Conservation (phyloP, 2,797 vertebrate genomes). For the Liparis tanakae region DNA sequence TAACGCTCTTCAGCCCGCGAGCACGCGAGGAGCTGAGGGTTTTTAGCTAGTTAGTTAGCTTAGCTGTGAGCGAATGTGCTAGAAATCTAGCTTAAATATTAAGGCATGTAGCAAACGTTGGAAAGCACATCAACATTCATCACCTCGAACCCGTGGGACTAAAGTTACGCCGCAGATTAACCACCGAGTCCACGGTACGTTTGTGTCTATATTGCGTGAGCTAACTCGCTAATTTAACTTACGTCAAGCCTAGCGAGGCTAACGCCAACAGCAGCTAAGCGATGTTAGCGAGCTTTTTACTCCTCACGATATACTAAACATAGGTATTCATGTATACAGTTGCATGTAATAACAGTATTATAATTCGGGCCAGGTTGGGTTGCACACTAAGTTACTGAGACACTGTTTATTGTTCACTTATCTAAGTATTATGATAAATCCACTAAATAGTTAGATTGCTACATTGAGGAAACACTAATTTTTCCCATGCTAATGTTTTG, state of each 20-base stretch:
- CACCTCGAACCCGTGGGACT: neutral
- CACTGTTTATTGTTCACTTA: neutral
- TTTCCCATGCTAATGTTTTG: neutral
- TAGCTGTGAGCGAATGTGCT: conserved; percentile 54
- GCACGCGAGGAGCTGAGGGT: conserved; percentile 37
- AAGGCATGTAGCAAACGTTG: conserved; percentile 8
- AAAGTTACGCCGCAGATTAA: neutral
- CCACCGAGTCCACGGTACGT: conserved; percentile 32
- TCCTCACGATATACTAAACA: neutral
- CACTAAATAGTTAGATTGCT: too few species aligned
- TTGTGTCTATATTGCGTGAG: neutral
- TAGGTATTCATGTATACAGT: neutral
- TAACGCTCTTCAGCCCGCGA: conserved; percentile 25
- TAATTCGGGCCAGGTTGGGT: neutral
- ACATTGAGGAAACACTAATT: neutral
- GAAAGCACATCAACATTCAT: neutral
- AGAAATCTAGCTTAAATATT: conserved; percentile 33
- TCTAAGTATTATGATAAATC: too few species aligned
- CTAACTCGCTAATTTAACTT: conserved; percentile 19
- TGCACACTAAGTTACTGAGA: neutral
- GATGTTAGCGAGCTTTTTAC: neutral
- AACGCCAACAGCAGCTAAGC: conserved; percentile 11
- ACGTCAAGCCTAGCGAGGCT: neutral
- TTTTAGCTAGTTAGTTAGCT: conserved; percentile 35
- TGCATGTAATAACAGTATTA: rapidly evolving